These are phyloP conservation scores for Rattus rattus DNA, from an alignment of 2,113 vertebrate genomes.

Conservation along the genomic window DNA sequence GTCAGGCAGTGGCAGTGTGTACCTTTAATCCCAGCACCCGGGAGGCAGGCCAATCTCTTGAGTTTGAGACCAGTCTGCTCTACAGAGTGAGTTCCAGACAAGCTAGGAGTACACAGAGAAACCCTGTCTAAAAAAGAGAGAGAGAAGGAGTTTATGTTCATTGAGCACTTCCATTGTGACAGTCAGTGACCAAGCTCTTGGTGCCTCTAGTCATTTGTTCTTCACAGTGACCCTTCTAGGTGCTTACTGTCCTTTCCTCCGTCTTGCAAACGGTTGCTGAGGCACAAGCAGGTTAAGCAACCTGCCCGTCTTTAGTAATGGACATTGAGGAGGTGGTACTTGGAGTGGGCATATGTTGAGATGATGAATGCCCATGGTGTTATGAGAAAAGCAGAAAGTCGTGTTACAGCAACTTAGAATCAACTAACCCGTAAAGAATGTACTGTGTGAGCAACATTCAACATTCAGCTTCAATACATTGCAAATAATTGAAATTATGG, in stretches of 20 bases:
- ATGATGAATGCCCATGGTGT: not conserved
- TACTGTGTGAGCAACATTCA: not conserved
- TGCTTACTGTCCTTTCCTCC: not conserved
- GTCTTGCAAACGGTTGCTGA: not conserved
- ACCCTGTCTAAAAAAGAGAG: not conserved
- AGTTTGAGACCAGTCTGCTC: not conserved
- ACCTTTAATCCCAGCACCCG: not conserved
- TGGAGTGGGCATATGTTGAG: not conserved
- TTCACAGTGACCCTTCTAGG: not conserved
- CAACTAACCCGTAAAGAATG: not conserved
- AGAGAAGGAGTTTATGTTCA: not conserved
- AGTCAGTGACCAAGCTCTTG: not conserved
- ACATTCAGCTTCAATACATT: not conserved
- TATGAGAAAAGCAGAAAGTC: not conserved
- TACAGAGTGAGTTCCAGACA: not conserved
- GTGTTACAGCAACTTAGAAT: not conserved
- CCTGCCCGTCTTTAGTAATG: not conserved
- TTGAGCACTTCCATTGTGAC: not conserved
- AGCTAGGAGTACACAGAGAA: not conserved
- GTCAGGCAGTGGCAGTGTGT: not conserved
- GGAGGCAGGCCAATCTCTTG: not conserved
- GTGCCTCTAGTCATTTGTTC: not conserved
- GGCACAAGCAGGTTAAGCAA: not conserved
- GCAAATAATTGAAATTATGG: not conserved
- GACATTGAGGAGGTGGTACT: not conserved